Evolutionary conservation across 1,140 invertebrate genomes (phyloP), one percentile per base, ranked within the genome.

Genomic region (Phymorhynchus buccinoides): DNA sequence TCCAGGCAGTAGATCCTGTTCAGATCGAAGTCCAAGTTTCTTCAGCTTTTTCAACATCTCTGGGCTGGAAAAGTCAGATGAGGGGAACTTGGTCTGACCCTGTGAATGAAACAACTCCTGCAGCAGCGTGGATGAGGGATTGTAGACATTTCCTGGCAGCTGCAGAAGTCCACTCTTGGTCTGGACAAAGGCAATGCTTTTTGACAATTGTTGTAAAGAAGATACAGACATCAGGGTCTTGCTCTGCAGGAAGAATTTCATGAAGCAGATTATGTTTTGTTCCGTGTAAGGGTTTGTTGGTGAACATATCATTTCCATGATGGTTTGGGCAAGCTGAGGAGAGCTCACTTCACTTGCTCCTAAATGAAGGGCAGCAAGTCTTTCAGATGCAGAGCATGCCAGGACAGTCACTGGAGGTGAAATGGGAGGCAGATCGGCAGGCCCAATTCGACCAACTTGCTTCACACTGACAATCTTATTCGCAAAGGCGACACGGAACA

Each of bases 41-140:
- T 52, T 68, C 56, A 85, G 48, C 32, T 39, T 80, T 22, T n/a
- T 37, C 44, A 84, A 41, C n/a, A 71, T 71, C 14, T 85, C 42
- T 66, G 68, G 41, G 42, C 52, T 22, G 22, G 37, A 18, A 71
- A 83, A 73, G 6, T 84, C 71, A 6, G 75, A 68, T 56, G 18
- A 71, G 52, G 87, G 87, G 42, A 88, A 88, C 75, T 32, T 56
- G 44, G 84, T 79, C 48, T 88, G 68, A 16, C 35, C 12, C 37
- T 75, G 73, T 84, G 44, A 82, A 41, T 81, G 41, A 73, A 88
- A 88, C 0, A 88, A 56, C 14, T 84, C 73, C 62, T 48, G 44
- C 27, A 88, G 71, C 4, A 78, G 22, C 30, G 62, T 16, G 1
- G 37, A 52, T 52, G 62, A 44, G 27, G 79, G 83, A 78, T 86